These are phyloP conservation scores for Neodiprion lecontei DNA, from an alignment of 1,140 invertebrate species.

Conservation along the genomic window DNA sequence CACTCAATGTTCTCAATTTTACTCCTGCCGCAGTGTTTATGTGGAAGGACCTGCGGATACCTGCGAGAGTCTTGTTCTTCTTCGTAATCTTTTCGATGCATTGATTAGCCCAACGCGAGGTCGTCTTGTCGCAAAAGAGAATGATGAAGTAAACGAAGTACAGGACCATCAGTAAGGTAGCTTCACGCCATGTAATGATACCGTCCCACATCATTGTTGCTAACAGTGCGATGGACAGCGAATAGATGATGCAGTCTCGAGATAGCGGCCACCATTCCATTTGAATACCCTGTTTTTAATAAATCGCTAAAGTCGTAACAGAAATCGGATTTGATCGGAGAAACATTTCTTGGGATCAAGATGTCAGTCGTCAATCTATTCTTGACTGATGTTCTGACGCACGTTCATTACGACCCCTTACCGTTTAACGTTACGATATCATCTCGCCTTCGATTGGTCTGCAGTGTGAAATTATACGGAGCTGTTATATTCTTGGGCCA, in stretches of 20 bases:
- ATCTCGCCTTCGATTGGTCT: no score
- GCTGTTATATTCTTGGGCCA: no score
- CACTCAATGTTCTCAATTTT: no score
- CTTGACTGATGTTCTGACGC: no score
- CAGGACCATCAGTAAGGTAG: conserved; percentile 70
- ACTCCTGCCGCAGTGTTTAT: no score
- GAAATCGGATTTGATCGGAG: no score
- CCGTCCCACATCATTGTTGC: conserved; percentile 83
- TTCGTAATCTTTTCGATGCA: background rate
- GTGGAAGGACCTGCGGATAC: background rate
- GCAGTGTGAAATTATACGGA: no score
- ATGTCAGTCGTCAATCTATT: no score
- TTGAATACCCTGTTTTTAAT: conserved; percentile 71
- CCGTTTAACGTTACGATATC: no score
- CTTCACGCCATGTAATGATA: conserved; percentile 80
- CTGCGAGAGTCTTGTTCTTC: background rate
- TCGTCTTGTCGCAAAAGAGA: conserved; percentile 60
- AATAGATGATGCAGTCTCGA: conserved; percentile 84
- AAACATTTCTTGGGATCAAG: no score
- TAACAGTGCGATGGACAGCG: conserved; percentile 76
- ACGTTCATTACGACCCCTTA: no score
- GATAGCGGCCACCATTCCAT: conserved; percentile 85
- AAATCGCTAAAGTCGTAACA: no score
- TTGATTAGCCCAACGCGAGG: conserved; percentile 25
- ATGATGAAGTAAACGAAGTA: conserved; percentile 73